Percentiles rank a stretch among this genome's conserved stretches.
Evolutionary conservation across 2,797 vertebrate genomes (phyloP).

Genomic region (Xenentodon cancila): DNA sequence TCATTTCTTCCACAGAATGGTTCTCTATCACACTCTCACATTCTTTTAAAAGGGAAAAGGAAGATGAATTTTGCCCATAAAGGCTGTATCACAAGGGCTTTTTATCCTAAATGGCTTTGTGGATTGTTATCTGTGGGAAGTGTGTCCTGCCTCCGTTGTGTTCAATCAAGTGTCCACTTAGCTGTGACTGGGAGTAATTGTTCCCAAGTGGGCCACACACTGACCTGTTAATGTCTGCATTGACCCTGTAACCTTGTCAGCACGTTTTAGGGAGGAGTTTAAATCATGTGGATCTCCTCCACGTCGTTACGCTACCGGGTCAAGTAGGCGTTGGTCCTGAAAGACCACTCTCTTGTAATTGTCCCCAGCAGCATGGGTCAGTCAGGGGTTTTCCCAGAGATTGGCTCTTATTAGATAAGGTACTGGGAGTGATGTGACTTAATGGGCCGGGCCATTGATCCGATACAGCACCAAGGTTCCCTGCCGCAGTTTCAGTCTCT

Average conservation of each 20-base stretch:
- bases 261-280: constrained; percentile 94
- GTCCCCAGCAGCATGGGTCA: constrained; percentile 78
- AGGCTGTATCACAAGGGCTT: constrained; percentile 98
- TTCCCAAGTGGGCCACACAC: constrained; percentile 98
- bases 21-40: constrained; percentile 85
- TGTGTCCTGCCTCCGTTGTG: constrained; percentile 96
- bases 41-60: constrained; percentile 96
- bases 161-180: constrained; percentile 99
- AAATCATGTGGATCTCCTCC: constrained; percentile 89
- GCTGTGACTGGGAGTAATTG: constrained; percentile 99
- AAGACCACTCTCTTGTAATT: constrained; percentile 85
- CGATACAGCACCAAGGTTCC: constrained; percentile 38
- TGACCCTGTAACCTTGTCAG: constrained; percentile 99
- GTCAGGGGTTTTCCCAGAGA: constrained; percentile 68
- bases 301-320: constrained; percentile 85
- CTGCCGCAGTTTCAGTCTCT: constrained; percentile 9
- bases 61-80: constrained; percentile 99
- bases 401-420: constrained; percentile 69
- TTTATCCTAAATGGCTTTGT: constrained; percentile 99
- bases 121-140: constrained; percentile 99
- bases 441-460: constrained; percentile 77
- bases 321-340: constrained; percentile 90
- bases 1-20: constrained; percentile 77
- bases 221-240: constrained; percentile 98
- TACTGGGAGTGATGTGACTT: constrained; percentile 66